Evolutionary conservation across 2,888 invertebrate species (phyloP).

Genomic region (Napeogenes sylphis): DNA sequence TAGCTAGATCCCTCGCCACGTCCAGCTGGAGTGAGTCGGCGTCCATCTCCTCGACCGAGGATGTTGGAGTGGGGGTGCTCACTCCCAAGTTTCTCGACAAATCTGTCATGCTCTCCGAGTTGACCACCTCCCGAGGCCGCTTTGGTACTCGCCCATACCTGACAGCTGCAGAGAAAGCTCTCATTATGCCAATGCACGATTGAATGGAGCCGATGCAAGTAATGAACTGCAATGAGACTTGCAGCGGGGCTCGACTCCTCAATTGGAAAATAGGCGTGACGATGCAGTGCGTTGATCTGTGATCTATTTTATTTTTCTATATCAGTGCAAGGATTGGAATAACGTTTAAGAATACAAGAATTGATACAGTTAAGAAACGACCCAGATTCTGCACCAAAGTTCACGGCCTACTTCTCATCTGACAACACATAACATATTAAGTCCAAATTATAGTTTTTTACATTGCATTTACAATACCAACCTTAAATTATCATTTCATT

Average conservation of each 20-base stretch:
- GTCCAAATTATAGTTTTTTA: too few species aligned
- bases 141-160: constrained; percentile 98
- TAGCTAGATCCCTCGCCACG: constrained; percentile 56
- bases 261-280: constrained; percentile 56
- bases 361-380: too few species aligned
- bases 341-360: background rate
- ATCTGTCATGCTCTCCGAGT: constrained; percentile 45
- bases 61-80: constrained; percentile 18
- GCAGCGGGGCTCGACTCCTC: constrained; percentile 42
- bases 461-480: too few species aligned
- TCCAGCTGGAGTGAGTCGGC: constrained; percentile 30
- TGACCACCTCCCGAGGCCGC: constrained; percentile 84
- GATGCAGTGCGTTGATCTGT: constrained; percentile 38
- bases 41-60: constrained; percentile 38
- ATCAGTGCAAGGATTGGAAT: constrained; percentile 14
- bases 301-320: constrained; percentile 32
- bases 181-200: constrained; percentile 36
- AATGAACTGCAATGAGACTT: constrained; percentile 41
- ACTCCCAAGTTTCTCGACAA: constrained; percentile 35
- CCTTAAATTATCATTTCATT: too few species aligned
- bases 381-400: too few species aligned
- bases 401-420: too few species aligned
- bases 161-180: constrained; percentile 82
- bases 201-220: constrained; percentile 34
- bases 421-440: too few species aligned